Evolutionary conservation across 2,113 vertebrate genomes (phyloP).

Genomic region (Danionella cerebrum): DNA sequence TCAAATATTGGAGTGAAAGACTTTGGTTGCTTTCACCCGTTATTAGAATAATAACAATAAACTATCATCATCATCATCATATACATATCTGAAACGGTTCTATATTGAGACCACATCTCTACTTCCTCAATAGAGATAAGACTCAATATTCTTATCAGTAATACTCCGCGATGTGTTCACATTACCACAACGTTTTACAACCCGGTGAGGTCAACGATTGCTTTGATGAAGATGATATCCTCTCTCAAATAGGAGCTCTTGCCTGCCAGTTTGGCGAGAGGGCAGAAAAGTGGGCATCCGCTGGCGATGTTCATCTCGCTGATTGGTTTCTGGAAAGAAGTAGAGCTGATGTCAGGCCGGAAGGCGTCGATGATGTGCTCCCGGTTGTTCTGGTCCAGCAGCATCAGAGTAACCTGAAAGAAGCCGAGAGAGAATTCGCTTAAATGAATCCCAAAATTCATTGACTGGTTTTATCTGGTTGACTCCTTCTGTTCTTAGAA

Average conservation of each 20-base stretch:
- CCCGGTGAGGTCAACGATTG: slow-evolving; percentile 91
- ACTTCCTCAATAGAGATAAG: too few relatives aligned
- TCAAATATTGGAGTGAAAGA: too few relatives aligned
- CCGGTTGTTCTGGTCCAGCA: slow-evolving; percentile 91
- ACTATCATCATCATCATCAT: too few relatives aligned
- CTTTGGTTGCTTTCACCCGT: too few relatives aligned
- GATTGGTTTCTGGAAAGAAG: slow-evolving; percentile 89
- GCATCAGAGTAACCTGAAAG: slow-evolving; percentile 89
- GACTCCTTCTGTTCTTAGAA: too few relatives aligned
- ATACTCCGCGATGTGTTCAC: neutral
- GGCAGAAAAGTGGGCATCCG: slow-evolving; percentile 95
- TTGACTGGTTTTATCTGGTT: too few relatives aligned
- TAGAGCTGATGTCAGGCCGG: slow-evolving; percentile 82
- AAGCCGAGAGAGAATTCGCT: neutral
- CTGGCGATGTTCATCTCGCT: slow-evolving; percentile 97
- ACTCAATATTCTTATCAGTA: neutral
- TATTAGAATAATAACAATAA: too few relatives aligned
- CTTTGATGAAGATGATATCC: slow-evolving; percentile 95
- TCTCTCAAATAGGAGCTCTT: slow-evolving; percentile 91
- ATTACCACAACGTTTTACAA: slow-evolving; percentile 69
- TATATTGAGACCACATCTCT: too few relatives aligned
- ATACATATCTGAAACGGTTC: too few relatives aligned
- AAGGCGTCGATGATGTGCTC: slow-evolving; percentile 97
- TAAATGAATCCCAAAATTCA: neutral
- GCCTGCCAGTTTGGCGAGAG: slow-evolving; percentile 80